phyloP scores from a whole-genome alignment of 2,797 vertebrate species.

The Bovichtus diacanthus region DNA sequence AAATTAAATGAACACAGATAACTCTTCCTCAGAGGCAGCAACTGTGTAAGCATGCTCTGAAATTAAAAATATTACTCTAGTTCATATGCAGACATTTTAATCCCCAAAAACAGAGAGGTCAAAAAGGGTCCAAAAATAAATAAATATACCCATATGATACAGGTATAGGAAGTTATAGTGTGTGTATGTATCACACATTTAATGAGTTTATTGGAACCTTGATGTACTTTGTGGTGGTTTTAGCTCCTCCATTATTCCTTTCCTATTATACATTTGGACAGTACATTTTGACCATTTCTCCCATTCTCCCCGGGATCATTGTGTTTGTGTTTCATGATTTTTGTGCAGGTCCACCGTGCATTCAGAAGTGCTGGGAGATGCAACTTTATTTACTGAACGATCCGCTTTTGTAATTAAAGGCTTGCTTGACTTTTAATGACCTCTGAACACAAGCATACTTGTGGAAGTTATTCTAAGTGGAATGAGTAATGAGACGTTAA shows the following conservation, averaged over 20 bases:
- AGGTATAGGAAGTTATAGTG: not conserved
- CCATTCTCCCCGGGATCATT: not conserved
- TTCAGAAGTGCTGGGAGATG: slow-evolving; percentile 52
- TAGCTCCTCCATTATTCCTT: not conserved
- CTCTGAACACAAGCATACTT: slow-evolving; percentile 79
- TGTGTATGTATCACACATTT: not conserved
- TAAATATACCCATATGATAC: not conserved
- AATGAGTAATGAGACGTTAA: slow-evolving; percentile 80
- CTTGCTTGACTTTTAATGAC: slow-evolving; percentile 80
- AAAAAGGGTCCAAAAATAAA: not conserved
- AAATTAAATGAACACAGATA: slow-evolving; percentile 32
- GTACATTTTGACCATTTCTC: not conserved
- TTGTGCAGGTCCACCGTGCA: slow-evolving; percentile 3
- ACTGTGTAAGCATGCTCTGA: not conserved
- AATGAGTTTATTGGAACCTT: not conserved
- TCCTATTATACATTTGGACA: not conserved
- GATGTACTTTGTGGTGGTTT: not conserved
- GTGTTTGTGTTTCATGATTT: not conserved
- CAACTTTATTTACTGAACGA: slow-evolving; percentile 73
- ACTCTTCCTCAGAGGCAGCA: slow-evolving; percentile 24
- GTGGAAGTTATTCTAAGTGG: slow-evolving; percentile 79
- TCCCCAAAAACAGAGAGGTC: not conserved
- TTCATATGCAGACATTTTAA: not conserved
- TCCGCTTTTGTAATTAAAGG: slow-evolving; percentile 79
- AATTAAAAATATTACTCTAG: not conserved